Conservation (phyloP, 2,797 vertebrate species). For the Sebastes dallii region DNA sequence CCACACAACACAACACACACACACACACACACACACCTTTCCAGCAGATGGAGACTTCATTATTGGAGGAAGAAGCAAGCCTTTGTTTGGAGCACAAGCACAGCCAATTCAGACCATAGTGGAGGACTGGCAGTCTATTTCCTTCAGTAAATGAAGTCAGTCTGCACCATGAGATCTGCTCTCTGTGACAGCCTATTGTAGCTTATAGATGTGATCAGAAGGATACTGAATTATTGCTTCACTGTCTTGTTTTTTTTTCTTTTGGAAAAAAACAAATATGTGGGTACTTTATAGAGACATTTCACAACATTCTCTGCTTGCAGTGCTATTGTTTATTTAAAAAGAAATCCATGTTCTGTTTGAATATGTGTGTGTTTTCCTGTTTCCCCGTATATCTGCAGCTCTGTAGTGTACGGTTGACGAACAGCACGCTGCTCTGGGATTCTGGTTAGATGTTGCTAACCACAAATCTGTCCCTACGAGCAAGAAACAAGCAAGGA, state of each 20-base stretch:
- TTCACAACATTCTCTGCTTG: background rate
- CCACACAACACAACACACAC: background rate
- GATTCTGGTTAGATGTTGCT: conserved; percentile 56
- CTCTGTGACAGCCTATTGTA: conserved; percentile 36
- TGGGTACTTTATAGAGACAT: background rate
- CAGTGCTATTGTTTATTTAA: background rate
- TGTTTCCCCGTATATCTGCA: conserved; percentile 20
- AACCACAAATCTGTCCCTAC: conserved; percentile 57
- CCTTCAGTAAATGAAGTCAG: conserved; percentile 59
- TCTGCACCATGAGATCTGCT: conserved; percentile 16
- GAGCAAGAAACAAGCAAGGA: conserved; percentile 44
- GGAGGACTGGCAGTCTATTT: conserved; percentile 51
- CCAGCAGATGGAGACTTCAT: conserved; percentile 64
- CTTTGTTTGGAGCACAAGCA: conserved; percentile 65
- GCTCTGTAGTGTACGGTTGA: conserved; percentile 21
- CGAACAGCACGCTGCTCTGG: conserved; percentile 47
- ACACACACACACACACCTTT: conserved; percentile 23
- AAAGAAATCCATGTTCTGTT: background rate
- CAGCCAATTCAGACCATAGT: conserved; percentile 31
- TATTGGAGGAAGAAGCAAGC: conserved; percentile 60
- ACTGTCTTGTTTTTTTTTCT: background rate
- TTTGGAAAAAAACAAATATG: conserved; percentile 1
- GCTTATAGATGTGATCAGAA: conserved; percentile 27
- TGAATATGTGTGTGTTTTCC: background rate
- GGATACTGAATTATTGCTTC: conserved; percentile 29